Evolutionary conservation across 2,797 vertebrate species (phyloP), one percentile per base, ranked within the genome.

Genomic region (Tarsius wallacei): DNA sequence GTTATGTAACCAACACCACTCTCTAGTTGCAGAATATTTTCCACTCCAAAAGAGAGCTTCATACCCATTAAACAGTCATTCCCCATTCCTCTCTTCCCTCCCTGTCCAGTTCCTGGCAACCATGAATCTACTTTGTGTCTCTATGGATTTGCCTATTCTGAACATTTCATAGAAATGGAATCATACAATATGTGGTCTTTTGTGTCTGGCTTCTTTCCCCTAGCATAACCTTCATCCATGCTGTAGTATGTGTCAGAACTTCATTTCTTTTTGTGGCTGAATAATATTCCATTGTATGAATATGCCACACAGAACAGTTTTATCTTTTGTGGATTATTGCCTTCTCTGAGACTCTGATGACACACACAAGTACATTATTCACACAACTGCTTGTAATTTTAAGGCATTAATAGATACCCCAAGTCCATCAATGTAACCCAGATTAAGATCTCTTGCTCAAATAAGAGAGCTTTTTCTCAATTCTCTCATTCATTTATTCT

Each of bases 391-490:
- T 33, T 66, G 13, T 64, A 53, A 80, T 83, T n/a, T 57, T 33
- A 94, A 88, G n/a, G 13, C 64, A 68, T 85, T 61, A 55, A 21
- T n/a, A 66, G 66, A 53, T 49, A 0, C 9, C 55, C n/a, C 8
- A 49, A 28, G 36, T 11, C 57, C 22, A 49, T 55, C 55, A 49
- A 51, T 42, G 4, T 80, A 57, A 13, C 51, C 49, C 19, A 76
- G 63, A 74, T 80, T 86, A 78, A 78, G 33, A 92, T 63, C 31
- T 77, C 13, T 87, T 82, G 68, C 76, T 90, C 64, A 90, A 74
- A 8, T 70, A 81, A 88, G 36, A 94, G 71, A 68, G 9, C 7
- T 59, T 80, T 87, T 68, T 85, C 66, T 90, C 80, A 73, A 93
- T 90, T 12, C 19, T 55, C 24, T 36, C 31, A 24, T 74, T 15